Base-by-base conservation (phyloP, 1,140 invertebrate species). In the Arctopsyche grandis region DNA sequence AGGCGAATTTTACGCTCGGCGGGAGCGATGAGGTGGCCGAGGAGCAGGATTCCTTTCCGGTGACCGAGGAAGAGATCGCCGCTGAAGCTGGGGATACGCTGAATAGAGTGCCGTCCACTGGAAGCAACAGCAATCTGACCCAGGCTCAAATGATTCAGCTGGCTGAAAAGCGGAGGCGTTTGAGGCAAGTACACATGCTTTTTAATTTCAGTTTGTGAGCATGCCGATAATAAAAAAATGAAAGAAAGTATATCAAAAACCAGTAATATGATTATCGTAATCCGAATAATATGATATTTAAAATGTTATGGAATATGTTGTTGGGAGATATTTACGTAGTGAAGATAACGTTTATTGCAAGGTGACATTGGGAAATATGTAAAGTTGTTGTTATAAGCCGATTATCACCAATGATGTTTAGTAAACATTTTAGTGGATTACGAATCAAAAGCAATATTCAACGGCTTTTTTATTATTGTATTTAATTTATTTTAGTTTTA, bases 81-180 rank as follows among this genome's bases (percentile, higher is more conserved):
- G 74, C 81, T 10, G 77, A 79, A 66, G 75, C 79, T 19, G 77
- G 56, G 43, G 81, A 79, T 4, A 82, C 83, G 71, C 79, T n/a
- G 73, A 85, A 86, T 3, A 85, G 87, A 0, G 86, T 83, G 0
- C 85, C 86, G 0, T 76, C 74, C 0, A 26, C 52, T 0, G 78
- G 85, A 85, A 82, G 86, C 84, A 0, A 85, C 85, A 0, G 84
- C 0, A 81, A 84, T 21, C 73, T 88, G 46, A 87, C 86, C 0
- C 80, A 84, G 0, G 85, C 85, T 0, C 87, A 89, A 77, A 85
- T 87, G 70, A 80, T 87, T 1, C 86, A 86, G 0, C 77, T 89
- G 29, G 86, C 87, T 4, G 87, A 89, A 81, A 88, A 86, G 71
- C 76, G 87, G 9, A 85, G 84, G 48, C 84, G 84, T 29, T 80